phyloP scores from a whole-genome alignment of 2,113 vertebrate species.

The Delphinapterus leucas region DNA sequence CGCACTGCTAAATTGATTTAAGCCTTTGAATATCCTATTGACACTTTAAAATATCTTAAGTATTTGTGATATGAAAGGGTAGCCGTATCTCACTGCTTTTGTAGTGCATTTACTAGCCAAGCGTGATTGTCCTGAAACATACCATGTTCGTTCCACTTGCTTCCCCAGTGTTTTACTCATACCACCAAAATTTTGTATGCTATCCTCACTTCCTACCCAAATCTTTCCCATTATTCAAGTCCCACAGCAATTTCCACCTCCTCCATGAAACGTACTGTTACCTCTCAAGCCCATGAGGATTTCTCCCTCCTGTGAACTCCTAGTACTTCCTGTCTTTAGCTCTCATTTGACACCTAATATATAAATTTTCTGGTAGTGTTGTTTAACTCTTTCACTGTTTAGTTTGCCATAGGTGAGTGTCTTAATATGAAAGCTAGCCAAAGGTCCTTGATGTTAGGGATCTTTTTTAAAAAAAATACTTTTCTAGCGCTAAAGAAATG shows the following conservation, averaged over 20 bases:
- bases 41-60: slow-evolving; percentile 50
- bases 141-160: background rate
- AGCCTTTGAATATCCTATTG: slow-evolving; percentile 50
- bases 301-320: background rate
- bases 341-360: background rate
- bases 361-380: background rate
- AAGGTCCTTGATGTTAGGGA: background rate
- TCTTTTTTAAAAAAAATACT: background rate
- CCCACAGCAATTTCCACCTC: background rate
- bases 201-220: background rate
- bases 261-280: background rate
- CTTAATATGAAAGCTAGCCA: background rate
- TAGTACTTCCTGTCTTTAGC: background rate
- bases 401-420: background rate
- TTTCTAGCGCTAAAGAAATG: slow-evolving; percentile 6
- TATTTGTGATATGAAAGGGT: slow-evolving; percentile 40
- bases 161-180: background rate
- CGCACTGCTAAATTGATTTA: slow-evolving; percentile 49
- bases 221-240: background rate
- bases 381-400: background rate
- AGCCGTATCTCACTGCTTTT: background rate
- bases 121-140: background rate
- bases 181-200: background rate
- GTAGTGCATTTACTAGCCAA: background rate
- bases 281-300: background rate